phyloP scores from a whole-genome alignment of 2,888 invertebrate species.

The Perithous albicinctus region DNA sequence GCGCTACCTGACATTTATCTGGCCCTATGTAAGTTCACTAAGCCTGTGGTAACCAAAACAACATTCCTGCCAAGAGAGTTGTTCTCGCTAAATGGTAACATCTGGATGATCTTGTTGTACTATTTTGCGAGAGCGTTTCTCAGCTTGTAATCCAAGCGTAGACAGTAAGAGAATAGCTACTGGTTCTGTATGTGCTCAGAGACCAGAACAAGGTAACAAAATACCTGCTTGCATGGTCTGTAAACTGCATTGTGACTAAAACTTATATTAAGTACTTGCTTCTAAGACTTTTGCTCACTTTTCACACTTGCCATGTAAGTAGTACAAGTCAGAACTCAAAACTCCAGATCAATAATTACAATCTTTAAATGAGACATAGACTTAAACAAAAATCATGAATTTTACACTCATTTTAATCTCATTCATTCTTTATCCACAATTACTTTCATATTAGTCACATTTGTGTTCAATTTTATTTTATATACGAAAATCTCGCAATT shows the following conservation, averaged over 20 bases:
- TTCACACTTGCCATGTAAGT: conserved; percentile 75
- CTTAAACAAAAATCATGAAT: neutral
- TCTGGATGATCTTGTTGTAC: conserved; percentile 71
- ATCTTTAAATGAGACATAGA: neutral
- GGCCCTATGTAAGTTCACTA: conserved; percentile 78
- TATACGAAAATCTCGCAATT: conserved; percentile 62
- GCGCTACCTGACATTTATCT: conserved; percentile 75
- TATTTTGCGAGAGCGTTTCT: conserved; percentile 67
- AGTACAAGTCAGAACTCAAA: conserved; percentile 49
- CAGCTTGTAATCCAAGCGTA: conserved; percentile 69
- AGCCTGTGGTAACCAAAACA: conserved; percentile 34
- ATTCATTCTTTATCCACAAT: neutral
- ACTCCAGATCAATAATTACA: conserved; percentile 18
- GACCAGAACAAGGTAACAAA: conserved; percentile 80
- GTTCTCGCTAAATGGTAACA: conserved; percentile 40
- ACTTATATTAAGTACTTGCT: conserved; percentile 81
- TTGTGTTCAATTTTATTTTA: conserved; percentile 13
- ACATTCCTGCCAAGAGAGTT: conserved; percentile 9
- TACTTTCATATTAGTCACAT: neutral
- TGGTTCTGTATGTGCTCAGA: conserved; percentile 78
- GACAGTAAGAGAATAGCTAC: conserved; percentile 77
- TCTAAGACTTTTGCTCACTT: conserved; percentile 74
- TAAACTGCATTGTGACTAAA: conserved; percentile 80
- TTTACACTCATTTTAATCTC: neutral
- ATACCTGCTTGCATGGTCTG: conserved; percentile 79